phyloP scores from a whole-genome alignment of 2,113 vertebrate species.

The Erythrocercus mccallii region DNA sequence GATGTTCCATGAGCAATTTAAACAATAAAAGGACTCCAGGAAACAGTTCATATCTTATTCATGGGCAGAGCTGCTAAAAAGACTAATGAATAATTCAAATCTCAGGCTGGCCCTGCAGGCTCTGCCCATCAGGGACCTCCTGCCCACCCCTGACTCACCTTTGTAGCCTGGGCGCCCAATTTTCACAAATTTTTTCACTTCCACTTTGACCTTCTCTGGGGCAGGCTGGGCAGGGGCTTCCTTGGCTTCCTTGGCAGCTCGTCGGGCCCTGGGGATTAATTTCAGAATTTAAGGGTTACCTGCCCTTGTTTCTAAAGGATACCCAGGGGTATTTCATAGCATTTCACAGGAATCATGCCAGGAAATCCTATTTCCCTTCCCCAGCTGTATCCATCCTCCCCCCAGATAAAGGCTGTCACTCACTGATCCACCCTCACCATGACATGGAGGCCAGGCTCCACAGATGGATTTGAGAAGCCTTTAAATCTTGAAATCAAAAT shows the following conservation, averaged over 20 bases:
- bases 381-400: background rate
- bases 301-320: background rate
- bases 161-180: conserved; percentile 97
- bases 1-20: background rate
- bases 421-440: background rate
- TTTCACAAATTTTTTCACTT: conserved; percentile 98
- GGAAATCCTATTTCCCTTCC: background rate
- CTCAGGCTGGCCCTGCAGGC: background rate
- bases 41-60: background rate
- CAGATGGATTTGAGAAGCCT: background rate
- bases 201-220: conserved; percentile 96
- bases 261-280: background rate
- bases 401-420: background rate
- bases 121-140: background rate
- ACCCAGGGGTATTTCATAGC: fast-evolving
- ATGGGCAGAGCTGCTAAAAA: background rate
- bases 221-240: conserved; percentile 96
- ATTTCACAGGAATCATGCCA: background rate
- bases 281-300: too few relatives aligned
- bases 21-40: background rate
- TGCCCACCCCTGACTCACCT: conserved; percentile 65
- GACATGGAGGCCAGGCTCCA: background rate
- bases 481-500: background rate
- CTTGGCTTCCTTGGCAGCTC: conserved; percentile 92
- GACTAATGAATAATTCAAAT: background rate